phyloP scores from a whole-genome alignment of 2,113 vertebrate species.

The Elanoides forficatus region DNA sequence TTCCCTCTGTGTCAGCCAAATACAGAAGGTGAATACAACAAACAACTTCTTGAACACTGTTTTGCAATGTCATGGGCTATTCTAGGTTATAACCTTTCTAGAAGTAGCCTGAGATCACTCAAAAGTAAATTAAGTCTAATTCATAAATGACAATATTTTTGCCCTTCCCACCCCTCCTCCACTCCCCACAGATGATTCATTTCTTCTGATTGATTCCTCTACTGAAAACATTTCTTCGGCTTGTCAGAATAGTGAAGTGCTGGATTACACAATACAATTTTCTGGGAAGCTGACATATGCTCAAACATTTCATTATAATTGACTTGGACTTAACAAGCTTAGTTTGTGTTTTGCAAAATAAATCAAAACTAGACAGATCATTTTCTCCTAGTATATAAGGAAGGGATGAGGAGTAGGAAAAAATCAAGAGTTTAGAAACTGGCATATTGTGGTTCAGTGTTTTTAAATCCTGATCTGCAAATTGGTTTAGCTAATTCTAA shows the following conservation, averaged over 20 bases:
- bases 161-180: rapidly evolving
- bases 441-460: background rate
- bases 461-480: background rate
- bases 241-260: constrained; percentile 7
- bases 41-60: background rate
- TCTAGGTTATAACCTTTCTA: background rate
- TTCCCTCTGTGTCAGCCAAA: background rate
- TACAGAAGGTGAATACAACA: background rate
- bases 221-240: constrained; percentile 10
- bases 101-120: background rate
- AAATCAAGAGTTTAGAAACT: background rate
- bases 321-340: constrained; percentile 26
- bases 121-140: background rate
- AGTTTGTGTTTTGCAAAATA: background rate
- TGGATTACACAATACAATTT: constrained; percentile 1
- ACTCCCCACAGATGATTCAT: background rate
- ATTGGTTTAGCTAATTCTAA: background rate
- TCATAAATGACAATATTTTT: background rate
- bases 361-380: background rate
- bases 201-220: background rate
- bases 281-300: constrained; percentile 8
- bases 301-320: constrained; percentile 30
- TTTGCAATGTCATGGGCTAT: background rate
- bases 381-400: background rate
- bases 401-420: background rate